Evolutionary conservation across 2,888 invertebrate genomes (phyloP).

Genomic region (Gasteruption jaculator): DNA sequence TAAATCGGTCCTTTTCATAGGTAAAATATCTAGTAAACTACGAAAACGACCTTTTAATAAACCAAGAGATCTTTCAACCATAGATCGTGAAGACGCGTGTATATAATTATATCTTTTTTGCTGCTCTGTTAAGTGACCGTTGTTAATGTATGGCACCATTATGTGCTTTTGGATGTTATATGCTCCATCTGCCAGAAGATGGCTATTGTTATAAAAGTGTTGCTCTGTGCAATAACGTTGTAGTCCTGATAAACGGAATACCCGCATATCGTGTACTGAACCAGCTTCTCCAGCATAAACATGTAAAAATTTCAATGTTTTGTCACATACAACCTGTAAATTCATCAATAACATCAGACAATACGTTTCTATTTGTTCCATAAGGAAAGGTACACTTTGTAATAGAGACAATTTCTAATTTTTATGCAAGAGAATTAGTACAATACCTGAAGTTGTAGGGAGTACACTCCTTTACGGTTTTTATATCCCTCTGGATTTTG

Average conservation of each 20-base stretch:
- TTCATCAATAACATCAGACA: no score
- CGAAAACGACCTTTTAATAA: constrained; percentile 12
- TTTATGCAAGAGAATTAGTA: no score
- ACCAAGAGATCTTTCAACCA: constrained; percentile 17
- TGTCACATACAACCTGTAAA: constrained; percentile 19
- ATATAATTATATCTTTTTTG: constrained; percentile 19
- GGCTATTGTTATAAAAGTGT: constrained; percentile 17
- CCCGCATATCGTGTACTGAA: constrained; percentile 21
- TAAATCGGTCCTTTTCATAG: background rate
- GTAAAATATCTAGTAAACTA: no score
- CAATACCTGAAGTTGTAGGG: constrained; percentile 15
- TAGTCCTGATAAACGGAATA: constrained; percentile 17
- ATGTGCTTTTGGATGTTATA: constrained; percentile 19
- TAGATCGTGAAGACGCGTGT: constrained; percentile 15
- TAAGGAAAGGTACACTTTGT: no score
- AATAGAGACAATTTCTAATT: no score
- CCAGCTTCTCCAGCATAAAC: constrained; percentile 19
- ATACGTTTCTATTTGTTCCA: no score
- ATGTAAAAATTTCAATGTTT: constrained; percentile 14
- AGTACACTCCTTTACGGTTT: constrained; percentile 19
- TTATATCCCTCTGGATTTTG: constrained; percentile 16
- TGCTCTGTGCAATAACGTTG: constrained; percentile 11
- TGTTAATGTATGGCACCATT: constrained; percentile 20
- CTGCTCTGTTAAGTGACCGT: constrained; percentile 15
- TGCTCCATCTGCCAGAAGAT: constrained; percentile 19